These are phyloP conservation scores for Nephrotoma flavescens DNA, from an alignment of 2,888 invertebrate genomes.

Conservation along the genomic window DNA sequence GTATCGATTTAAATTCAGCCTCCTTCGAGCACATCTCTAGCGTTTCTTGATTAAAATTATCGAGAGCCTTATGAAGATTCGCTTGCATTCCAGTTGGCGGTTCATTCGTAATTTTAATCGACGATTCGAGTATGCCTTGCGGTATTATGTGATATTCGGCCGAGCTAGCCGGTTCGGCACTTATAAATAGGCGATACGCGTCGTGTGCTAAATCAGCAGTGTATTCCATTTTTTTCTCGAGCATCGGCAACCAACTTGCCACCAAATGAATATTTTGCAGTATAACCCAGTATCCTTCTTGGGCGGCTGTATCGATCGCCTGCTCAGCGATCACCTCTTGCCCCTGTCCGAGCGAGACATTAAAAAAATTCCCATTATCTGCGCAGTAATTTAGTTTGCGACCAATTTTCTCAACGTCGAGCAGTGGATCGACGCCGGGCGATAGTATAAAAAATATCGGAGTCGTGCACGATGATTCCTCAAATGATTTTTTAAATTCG, in stretches of 20 bases:
- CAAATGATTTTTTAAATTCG: conserved; percentile 71
- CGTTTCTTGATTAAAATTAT: conserved; percentile 85
- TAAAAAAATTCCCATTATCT: conserved; percentile 76
- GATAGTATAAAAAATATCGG: conserved; percentile 91
- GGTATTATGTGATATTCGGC: conserved; percentile 49
- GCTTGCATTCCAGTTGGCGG: conserved; percentile 92
- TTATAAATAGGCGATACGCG: conserved; percentile 62
- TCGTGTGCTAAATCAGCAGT: conserved; percentile 50
- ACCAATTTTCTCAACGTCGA: conserved; percentile 75
- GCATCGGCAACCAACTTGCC: conserved; percentile 64
- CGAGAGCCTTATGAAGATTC: conserved; percentile 83
- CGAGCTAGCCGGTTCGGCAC: conserved; percentile 70
- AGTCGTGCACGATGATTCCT: conserved; percentile 70
- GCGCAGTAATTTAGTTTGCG: conserved; percentile 62
- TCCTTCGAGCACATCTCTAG: conserved; percentile 87
- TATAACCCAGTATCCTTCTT: conserved; percentile 82
- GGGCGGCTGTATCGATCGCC: conserved; percentile 63
- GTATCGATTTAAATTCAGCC: conserved; percentile 78
- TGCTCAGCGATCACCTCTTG: conserved; percentile 85
- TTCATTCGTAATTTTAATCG: conserved; percentile 92
- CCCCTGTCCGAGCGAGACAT: conserved; percentile 86
- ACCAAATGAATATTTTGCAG: conserved; percentile 88
- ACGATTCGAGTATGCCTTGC: conserved; percentile 81
- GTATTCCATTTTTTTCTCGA: conserved; percentile 86
- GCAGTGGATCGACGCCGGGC: conserved; percentile 81